Evolutionary conservation across 2,113 vertebrate genomes (phyloP), one percentile per base, ranked within the genome.

Genomic region (Pelobates fuscus): DNA sequence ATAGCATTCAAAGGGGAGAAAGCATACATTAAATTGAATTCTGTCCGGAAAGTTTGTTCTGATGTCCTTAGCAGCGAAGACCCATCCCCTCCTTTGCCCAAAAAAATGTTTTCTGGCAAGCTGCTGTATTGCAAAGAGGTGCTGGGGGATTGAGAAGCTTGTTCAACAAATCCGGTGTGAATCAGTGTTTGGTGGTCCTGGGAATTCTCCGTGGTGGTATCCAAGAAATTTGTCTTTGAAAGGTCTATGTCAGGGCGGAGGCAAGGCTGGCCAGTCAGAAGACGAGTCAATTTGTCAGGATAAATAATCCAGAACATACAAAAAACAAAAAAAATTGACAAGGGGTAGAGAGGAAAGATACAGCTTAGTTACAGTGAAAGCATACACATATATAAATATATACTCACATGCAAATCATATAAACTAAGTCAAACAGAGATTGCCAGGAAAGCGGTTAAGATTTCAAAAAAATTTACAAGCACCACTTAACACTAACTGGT

Each of bases 21-120:
- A 86, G 96, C 95, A 85, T 99, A 99, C 91, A 99, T 99, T 85
- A 99, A 93, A 87, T 97, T 98, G 88, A 99, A 99, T 87, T 99
- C 97, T 90, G 96, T 98, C 94, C 95, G 94, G 89, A 98, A 97
- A 67, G 94, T 90, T 91, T 95, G 96, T 79, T 99, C 96, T 76
- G 93, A 91, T 84, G 82, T 93, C 84, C 88, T 86, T 84, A 89
- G 78, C 80, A 90, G 89, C 70, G 85, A 85, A 79, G 84, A 84
- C 64, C 87, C 83, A 77, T 92, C 92, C 80, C 85, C 87, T 78
- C 82, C 91, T 82, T 89, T 93, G 70, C 82, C 85, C 81, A 87
- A 71, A 80, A 88, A 83, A 83, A 84, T 83, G 81, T 83, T 81
- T 82, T 95, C 84, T 62, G 92, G 88, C 26, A 86, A 58, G 70